Evolutionary conservation across 2,888 invertebrate genomes (phyloP), one percentile per base, ranked within the genome.

Genomic region (Neoitamus cyanurus): DNA sequence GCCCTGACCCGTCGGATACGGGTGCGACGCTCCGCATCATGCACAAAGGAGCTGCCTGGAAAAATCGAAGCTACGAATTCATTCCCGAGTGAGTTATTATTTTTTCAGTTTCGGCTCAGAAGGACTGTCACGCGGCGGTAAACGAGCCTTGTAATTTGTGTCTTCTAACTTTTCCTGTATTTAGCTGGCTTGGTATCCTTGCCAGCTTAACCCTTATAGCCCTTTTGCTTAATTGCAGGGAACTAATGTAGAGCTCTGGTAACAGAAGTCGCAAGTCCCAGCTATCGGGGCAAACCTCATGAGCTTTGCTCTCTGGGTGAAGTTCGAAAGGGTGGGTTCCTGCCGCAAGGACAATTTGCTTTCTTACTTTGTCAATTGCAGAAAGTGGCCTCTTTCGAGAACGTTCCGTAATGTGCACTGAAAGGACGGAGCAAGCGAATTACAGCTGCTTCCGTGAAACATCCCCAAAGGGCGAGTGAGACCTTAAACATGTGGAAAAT

Each of bases 71-170:
- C 11, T 58, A 58, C 58, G 58, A 58, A 58, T 58, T 58, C 58
- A 58, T 58, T 58, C 58, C 58, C 58, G 58, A 58, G 58, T 58
- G 58, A 58, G 58, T 58, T 58, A 58, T 58, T 58, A 58, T 58
- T 20, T 58, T 70, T 70, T 70, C 25, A 70, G 70, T 70, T 70
- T 70, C 70, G 34, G 25, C 70, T 31, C 34, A 70, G 25, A 70
- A 70, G 31, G 34, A 70, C 70, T 70, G 30, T 70, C 70, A 58
- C 25, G 58, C 20, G 58, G 25, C 58, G 58, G 58, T 58, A 58
- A 83, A 83, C 68, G 83, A 83, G 83, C 73, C 83, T 83, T 73
- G 75, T 83, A 83, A 83, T 83, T 83, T 83, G 73, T 83, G 58
- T 34, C 28, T 83, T 20, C 58, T 28, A 75, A 83, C 82, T 82